Conservation (phyloP, 2,797 vertebrate genomes). For the Propithecus deckenii region DNA sequence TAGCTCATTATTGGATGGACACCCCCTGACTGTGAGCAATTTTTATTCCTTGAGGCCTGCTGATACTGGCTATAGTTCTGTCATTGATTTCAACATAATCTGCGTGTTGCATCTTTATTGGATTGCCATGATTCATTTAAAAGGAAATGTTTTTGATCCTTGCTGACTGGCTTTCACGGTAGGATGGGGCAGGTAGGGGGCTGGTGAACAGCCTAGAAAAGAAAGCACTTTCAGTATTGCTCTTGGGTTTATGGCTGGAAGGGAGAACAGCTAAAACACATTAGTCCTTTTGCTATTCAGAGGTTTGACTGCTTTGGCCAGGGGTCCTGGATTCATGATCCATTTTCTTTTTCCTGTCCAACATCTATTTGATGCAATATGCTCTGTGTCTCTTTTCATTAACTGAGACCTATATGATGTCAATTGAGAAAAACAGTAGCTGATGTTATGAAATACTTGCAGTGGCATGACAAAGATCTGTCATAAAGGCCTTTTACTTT, state of each 20-base stretch:
- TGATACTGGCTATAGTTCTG: conserved; percentile 81
- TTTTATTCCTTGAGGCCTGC: conserved; percentile 88
- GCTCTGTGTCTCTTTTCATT: conserved; percentile 93
- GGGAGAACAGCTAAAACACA: conserved; percentile 87
- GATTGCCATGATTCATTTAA: conserved; percentile 92
- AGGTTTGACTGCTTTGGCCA: conserved; percentile 91
- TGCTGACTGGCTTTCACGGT: conserved; percentile 85
- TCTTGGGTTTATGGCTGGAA: conserved; percentile 81
- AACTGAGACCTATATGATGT: conserved; percentile 90
- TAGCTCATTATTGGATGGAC: conserved; percentile 85
- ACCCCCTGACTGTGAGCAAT: conserved; percentile 84
- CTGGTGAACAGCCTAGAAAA: conserved; percentile 69
- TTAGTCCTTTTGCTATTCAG: conserved; percentile 89
- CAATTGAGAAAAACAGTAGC: conserved; percentile 89
- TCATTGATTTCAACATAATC: conserved; percentile 90
- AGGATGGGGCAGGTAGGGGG: conserved; percentile 72
- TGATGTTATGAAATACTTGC: conserved; percentile 83
- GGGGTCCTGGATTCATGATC: conserved; percentile 91
- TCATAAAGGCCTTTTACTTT: conserved; percentile 85
- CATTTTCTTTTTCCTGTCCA: conserved; percentile 89
- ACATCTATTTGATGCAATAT: conserved; percentile 93
- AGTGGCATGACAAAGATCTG: conserved; percentile 84
- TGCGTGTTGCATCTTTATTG: conserved; percentile 84
- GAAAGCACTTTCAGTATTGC: conserved; percentile 71
- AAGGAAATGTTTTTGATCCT: conserved; percentile 91